Percentiles rank a stretch among this genome's conserved stretches.
These are phyloP conservation scores for Actinopyga echinites DNA, from an alignment of 53 echinoderm and acorn worm genomes.

Conservation along the genomic window DNA sequence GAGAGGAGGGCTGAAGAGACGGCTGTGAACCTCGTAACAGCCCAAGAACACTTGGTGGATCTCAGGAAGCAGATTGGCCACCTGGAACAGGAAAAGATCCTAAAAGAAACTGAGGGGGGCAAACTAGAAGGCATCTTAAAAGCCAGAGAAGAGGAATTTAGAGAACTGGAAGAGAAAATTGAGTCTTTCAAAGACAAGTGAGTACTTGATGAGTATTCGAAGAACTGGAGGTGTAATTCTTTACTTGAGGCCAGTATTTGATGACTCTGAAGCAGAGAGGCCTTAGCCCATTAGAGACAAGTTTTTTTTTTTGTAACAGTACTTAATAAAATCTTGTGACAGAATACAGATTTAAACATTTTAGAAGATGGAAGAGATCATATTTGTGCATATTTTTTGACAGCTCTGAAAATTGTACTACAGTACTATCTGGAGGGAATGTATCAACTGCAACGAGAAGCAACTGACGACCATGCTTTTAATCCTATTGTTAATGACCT, in stretches of 20 bases:
- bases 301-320: not conserved
- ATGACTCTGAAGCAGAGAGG: too few species aligned
- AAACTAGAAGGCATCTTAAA: conserved; percentile 57
- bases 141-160: conserved; percentile 65
- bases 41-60: conserved; percentile 59
- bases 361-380: too few species aligned
- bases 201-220: not conserved
- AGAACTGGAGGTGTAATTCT: too few species aligned
- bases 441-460: too few species aligned
- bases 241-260: too few species aligned
- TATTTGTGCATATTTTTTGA: too few species aligned
- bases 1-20: conserved; percentile 73
- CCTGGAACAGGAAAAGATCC: conserved; percentile 46
- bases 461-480: too few species aligned
- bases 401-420: too few species aligned
- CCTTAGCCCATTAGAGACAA: not conserved
- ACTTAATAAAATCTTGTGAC: too few species aligned
- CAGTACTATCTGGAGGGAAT: too few species aligned
- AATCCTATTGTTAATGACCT: too few species aligned
- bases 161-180: conserved; percentile 70
- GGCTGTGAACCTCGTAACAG: conserved; percentile 53
- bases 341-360: too few species aligned
- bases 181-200: conserved; percentile 51
- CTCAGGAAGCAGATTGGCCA: conserved; percentile 51
- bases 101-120: conserved; percentile 51